Conservation (phyloP, 1,140 invertebrate genomes). For the Spodoptera frugiperda region DNA sequence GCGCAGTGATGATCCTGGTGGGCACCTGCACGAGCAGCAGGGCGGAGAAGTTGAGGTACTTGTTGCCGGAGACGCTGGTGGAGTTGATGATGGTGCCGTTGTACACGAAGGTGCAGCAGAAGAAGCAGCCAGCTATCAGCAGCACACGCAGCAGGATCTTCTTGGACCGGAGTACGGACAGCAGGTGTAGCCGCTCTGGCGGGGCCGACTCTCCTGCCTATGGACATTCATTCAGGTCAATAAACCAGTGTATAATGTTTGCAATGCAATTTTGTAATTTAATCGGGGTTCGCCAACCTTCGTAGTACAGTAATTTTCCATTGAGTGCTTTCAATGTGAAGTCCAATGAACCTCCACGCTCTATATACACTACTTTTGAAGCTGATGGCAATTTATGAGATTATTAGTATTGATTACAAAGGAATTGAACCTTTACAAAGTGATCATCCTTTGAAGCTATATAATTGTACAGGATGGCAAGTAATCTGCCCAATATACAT, state of each 20-base stretch:
- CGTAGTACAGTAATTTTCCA: not conserved
- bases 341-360: not conserved
- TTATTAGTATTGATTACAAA: not conserved
- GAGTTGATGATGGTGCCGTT: constrained; percentile 92
- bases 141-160: constrained; percentile 88
- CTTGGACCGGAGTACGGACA: constrained; percentile 86
- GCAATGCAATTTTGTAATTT: not conserved
- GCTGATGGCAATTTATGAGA: not conserved
- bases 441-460: too few species aligned
- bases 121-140: constrained; percentile 89
- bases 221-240: constrained; percentile 10
- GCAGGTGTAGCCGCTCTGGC: constrained; percentile 71
- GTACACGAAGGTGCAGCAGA: constrained; percentile 90
- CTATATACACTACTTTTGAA: too few species aligned
- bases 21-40: constrained; percentile 87
- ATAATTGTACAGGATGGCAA: too few species aligned
- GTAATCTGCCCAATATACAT: too few species aligned
- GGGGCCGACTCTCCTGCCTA: constrained; percentile 51
- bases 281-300: not conserved
- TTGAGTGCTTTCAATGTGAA: not conserved
- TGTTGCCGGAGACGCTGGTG: constrained; percentile 88
- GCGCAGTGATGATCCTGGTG: constrained; percentile 87
- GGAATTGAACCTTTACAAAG: not conserved
- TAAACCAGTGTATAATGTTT: not conserved
- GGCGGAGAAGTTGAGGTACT: constrained; percentile 87